Conservation (phyloP, 2,113 vertebrate species). For the Centropus bengalensis region DNA sequence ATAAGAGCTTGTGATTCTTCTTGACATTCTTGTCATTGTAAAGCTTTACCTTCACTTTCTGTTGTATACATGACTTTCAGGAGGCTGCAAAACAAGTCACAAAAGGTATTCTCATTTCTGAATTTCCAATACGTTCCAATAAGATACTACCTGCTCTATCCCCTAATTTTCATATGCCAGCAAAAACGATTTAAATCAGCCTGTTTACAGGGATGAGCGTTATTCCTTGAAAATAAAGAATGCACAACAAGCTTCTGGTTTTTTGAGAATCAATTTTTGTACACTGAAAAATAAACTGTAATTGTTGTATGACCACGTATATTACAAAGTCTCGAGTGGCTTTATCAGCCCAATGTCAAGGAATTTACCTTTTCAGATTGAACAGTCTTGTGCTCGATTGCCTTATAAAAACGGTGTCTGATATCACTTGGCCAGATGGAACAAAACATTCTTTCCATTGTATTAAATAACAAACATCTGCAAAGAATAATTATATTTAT, state of each 20-base stretch:
- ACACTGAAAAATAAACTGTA: not conserved
- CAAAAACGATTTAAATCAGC: not conserved
- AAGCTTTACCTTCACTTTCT: too few relatives aligned
- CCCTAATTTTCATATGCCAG: not conserved
- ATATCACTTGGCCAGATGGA: not conserved
- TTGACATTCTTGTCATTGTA: not conserved
- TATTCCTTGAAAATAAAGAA: constrained; percentile 3
- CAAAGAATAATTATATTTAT: not conserved
- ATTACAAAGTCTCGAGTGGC: not conserved
- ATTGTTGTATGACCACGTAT: not conserved
- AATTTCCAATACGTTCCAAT: not conserved
- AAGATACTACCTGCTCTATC: not conserved
- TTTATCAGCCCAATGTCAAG: not conserved
- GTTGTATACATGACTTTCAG: not conserved
- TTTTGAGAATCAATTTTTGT: not conserved
- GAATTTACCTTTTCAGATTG: not conserved
- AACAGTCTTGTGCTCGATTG: not conserved
- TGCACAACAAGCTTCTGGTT: not conserved
- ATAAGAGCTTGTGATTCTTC: not conserved
- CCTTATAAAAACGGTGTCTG: not conserved
- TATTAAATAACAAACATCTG: not conserved
- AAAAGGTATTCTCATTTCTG: not conserved
- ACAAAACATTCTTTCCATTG: not conserved
- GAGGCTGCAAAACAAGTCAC: not conserved
- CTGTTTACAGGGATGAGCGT: not conserved